Percentiles rank a stretch among this genome's conserved stretches.
phyloP scores from a whole-genome alignment of 2,113 vertebrate species.

The Tragelaphus strepsiceros region DNA sequence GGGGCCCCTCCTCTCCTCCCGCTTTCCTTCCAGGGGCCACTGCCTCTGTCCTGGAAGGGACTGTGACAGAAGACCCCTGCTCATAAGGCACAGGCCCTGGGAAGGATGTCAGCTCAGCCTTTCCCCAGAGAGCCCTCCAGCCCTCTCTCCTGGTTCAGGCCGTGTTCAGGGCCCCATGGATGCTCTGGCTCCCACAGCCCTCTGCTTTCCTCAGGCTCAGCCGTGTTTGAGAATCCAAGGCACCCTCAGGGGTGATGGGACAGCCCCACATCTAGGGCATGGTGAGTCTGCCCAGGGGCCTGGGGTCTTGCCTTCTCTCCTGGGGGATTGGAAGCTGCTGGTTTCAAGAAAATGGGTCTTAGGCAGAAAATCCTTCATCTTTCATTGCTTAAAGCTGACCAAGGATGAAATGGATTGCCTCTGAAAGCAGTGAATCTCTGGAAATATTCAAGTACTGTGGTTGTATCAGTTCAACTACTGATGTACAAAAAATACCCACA shows the following conservation, averaged over 20 bases:
- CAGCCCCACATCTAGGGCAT: conserved; percentile 31
- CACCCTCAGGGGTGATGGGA: conserved; percentile 52
- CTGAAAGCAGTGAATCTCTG: background rate
- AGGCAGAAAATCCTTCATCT: background rate
- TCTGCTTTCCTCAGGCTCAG: conserved; percentile 74
- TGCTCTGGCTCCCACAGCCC: background rate
- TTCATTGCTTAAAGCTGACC: background rate
- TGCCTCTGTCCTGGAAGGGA: background rate
- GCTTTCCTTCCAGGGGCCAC: background rate
- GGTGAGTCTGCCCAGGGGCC: conserved; percentile 61
- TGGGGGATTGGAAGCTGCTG: background rate
- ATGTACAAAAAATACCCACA: background rate
- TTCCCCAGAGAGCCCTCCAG: background rate
- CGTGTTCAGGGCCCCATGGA: background rate
- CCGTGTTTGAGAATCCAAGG: conserved; percentile 81
- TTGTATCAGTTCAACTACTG: background rate
- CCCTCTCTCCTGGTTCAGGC: background rate
- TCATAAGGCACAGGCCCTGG: background rate
- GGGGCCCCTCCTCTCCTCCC: background rate
- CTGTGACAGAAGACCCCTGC: background rate
- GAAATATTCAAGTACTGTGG: background rate
- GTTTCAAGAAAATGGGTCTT: background rate
- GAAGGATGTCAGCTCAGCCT: background rate
- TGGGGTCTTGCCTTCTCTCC: background rate
- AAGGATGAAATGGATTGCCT: background rate